phyloP scores from a whole-genome alignment of 2,888 invertebrate genomes.

The Caenorhabditis auriculariae region DNA sequence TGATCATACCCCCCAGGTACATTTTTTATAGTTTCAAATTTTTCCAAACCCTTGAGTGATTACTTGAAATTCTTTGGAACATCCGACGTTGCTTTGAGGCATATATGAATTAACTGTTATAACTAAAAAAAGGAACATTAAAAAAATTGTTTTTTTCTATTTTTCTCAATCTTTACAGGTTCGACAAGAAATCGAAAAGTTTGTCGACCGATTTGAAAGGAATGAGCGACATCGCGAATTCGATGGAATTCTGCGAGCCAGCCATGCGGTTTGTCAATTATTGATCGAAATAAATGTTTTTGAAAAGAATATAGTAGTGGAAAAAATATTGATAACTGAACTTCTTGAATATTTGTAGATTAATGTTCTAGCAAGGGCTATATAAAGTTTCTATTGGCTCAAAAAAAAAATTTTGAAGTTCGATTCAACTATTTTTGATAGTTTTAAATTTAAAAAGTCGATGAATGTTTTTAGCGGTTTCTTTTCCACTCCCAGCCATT shows the following conservation, averaged over 20 bases:
- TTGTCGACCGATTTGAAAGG: constrained; percentile 40
- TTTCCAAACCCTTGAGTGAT: background rate
- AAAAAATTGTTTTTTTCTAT: background rate
- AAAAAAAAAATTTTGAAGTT: no score
- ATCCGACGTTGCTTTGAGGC: background rate
- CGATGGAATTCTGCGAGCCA: constrained; percentile 45
- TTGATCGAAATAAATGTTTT: background rate
- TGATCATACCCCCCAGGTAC: constrained; percentile 36
- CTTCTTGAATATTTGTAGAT: no score
- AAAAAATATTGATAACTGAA: no score
- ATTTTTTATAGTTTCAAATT: constrained; percentile 2
- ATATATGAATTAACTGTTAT: no score
- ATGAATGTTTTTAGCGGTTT: no score
- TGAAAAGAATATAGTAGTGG: no score
- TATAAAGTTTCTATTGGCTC: no score
- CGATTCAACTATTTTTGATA: no score
- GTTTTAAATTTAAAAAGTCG: no score
- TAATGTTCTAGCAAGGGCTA: no score
- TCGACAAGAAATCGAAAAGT: constrained; percentile 29
- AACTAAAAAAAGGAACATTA: background rate
- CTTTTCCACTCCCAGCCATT: background rate
- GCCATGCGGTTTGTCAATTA: constrained; percentile 26
- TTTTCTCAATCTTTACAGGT: constrained; percentile 9
- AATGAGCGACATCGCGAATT: constrained; percentile 47
- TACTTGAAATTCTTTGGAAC: background rate